Evolutionary conservation across 2,888 invertebrate species (phyloP).

Genomic region (Acanthacorydalis orientalis): DNA sequence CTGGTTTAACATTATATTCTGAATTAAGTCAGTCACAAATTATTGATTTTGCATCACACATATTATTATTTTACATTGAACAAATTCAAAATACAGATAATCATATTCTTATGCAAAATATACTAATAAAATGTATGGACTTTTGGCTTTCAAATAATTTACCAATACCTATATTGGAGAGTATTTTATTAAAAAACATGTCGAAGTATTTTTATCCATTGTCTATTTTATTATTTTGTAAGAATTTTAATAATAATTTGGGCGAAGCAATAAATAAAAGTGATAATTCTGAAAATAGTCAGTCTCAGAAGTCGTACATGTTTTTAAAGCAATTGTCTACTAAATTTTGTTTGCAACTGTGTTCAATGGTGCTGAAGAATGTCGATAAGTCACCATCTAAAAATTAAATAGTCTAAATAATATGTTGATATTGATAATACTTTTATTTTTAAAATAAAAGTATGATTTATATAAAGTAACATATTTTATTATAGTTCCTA

Average conservation of each 20-base stretch:
- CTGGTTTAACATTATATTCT: too few species aligned
- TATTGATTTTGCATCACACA: slow-evolving; percentile 20
- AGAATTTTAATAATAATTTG: slow-evolving; percentile 23
- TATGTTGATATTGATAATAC: too few species aligned
- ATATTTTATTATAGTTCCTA: too few species aligned
- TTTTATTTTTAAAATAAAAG: too few species aligned
- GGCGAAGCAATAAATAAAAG: slow-evolving; percentile 20
- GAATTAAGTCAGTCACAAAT: slow-evolving; percentile 19
- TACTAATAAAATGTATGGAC: slow-evolving; percentile 25
- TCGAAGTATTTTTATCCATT: slow-evolving; percentile 29
- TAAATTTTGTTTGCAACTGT: slow-evolving; percentile 28
- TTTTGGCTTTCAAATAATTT: slow-evolving; percentile 25
- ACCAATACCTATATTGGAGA: slow-evolving; percentile 23
- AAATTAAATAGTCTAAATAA: too few species aligned
- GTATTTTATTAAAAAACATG: slow-evolving; percentile 25
- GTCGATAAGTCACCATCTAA: slow-evolving; percentile 18
- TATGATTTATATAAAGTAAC: too few species aligned
- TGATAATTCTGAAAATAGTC: slow-evolving; percentile 11
- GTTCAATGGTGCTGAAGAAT: slow-evolving; percentile 28
- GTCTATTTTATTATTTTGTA: slow-evolving; percentile 26
- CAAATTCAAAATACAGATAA: slow-evolving; percentile 25
- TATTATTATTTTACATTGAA: slow-evolving; percentile 25
- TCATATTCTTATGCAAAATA: slow-evolving; percentile 28
- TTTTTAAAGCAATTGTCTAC: slow-evolving; percentile 28
- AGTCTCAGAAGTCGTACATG: slow-evolving; percentile 20